phyloP scores from a whole-genome alignment of 2,113 vertebrate species.

The Vidua macroura region DNA sequence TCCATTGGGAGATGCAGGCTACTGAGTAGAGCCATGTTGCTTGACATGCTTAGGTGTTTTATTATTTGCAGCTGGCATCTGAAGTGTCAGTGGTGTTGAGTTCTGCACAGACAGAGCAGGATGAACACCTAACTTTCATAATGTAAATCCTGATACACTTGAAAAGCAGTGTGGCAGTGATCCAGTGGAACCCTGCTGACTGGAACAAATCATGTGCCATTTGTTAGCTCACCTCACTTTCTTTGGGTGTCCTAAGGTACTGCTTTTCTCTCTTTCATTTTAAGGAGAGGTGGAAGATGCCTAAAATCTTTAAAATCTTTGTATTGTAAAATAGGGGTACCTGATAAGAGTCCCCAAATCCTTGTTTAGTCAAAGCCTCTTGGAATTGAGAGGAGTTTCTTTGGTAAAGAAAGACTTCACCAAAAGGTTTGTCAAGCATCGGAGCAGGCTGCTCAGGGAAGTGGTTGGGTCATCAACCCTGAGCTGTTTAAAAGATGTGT shows the following conservation, averaged over 20 bases:
- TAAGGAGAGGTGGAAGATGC: not conserved
- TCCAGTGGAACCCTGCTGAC: not conserved
- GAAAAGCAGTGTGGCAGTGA: not conserved
- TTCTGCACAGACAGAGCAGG: not conserved
- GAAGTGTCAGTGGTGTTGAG: not conserved
- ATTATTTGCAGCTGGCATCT: not conserved
- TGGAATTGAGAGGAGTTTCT: not conserved
- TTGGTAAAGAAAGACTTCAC: not conserved
- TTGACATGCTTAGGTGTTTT: not conserved
- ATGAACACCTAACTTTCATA: not conserved
- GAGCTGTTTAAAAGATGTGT: not conserved
- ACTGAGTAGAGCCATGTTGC: conserved; percentile 27
- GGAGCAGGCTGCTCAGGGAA: not conserved
- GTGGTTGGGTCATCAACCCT: not conserved
- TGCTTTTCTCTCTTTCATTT: not conserved
- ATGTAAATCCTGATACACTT: not conserved
- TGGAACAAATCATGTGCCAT: not conserved
- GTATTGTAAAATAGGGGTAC: not conserved
- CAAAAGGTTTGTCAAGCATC: not conserved
- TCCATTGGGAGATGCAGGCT: not conserved
- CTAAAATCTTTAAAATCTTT: not conserved
- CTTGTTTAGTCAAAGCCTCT: not conserved
- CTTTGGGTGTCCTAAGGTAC: not conserved
- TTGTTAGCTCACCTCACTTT: not conserved
- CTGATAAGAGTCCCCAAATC: not conserved